Evolutionary conservation across 1,140 invertebrate genomes (phyloP), one percentile per base, ranked within the genome.

Genomic region (Pogonus chalceus): DNA sequence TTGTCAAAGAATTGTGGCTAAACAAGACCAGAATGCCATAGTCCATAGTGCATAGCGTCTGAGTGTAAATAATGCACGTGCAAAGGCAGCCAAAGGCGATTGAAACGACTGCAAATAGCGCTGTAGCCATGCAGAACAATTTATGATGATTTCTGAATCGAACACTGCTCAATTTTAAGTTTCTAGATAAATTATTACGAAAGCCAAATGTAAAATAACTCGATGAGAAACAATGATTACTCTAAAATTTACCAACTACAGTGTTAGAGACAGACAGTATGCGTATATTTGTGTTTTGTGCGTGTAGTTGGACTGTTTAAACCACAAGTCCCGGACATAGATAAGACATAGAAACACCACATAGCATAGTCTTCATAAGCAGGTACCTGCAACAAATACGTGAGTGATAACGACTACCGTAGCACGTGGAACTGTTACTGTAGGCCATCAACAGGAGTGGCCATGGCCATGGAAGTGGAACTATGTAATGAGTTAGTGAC

Each of bases 351-450:
- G 7, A 60, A 58, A 63, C 59, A 65, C 59, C 63, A 59, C 60
- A 65, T 62, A 58, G 51, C 55, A 56, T 55, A 61, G 63, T 68
- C 68, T 58, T 71, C 68, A 69, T 59, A 68, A 43, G 62, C 60
- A 67, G 65, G 62, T 65, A 71, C 69, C 69, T 70, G 69, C 39
- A 71, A 71, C 59, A 49, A 67, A 69, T 56, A 64, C 63, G 60
- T 55, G 60, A 49, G 52, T 65, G 51, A 67, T 58, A 16, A 12
- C 14, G 23, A n/a, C 31, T 35, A 35, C 21, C 31, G 23, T 21
- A n/a, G 20, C 50, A 31, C 16, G 21, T 10, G 48, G n/a, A 21
- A 24, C 16, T 4, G 12, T n/a, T 4, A 16, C 16, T 23, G 23
- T n/a, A 16, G 31, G 23, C 12, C 23, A 16, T 16, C 7, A 51